phyloP scores from a whole-genome alignment of 1,140 invertebrate species.

The Drosophila jambulina region DNA sequence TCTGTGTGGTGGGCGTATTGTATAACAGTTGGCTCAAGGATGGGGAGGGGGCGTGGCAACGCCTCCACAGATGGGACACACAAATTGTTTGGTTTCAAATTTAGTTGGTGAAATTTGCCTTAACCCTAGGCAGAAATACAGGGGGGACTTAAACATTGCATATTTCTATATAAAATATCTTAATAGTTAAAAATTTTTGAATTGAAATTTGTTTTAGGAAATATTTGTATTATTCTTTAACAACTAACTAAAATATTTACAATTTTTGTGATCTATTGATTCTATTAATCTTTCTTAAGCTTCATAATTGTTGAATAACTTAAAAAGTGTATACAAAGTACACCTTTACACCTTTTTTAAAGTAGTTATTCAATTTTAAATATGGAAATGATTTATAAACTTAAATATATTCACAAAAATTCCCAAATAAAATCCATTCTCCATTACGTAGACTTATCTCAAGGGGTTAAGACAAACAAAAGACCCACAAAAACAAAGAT shows the following conservation, averaged over 20 bases:
- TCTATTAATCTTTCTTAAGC: neutral
- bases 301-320: neutral
- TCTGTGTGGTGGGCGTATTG: neutral
- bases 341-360: no score
- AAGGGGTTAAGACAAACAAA: constrained; percentile 4
- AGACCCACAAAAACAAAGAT: neutral
- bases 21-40: constrained; percentile 22
- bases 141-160: neutral
- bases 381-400: neutral
- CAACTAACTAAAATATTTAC: no score
- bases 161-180: no score
- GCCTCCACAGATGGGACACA: constrained; percentile 9
- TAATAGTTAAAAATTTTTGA: neutral
- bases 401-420: no score
- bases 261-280: neutral
- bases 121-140: neutral
- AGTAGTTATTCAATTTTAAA: no score
- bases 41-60: constrained; percentile 3
- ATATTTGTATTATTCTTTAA: no score
- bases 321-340: neutral
- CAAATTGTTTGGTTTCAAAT: constrained; percentile 3
- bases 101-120: constrained; percentile 1
- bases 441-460: neutral
- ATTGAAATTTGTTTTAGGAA: no score
- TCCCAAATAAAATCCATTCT: neutral